Evolutionary conservation across 2,113 vertebrate species (phyloP), one percentile per base, ranked within the genome.

Genomic region (Haemorhous mexicanus): DNA sequence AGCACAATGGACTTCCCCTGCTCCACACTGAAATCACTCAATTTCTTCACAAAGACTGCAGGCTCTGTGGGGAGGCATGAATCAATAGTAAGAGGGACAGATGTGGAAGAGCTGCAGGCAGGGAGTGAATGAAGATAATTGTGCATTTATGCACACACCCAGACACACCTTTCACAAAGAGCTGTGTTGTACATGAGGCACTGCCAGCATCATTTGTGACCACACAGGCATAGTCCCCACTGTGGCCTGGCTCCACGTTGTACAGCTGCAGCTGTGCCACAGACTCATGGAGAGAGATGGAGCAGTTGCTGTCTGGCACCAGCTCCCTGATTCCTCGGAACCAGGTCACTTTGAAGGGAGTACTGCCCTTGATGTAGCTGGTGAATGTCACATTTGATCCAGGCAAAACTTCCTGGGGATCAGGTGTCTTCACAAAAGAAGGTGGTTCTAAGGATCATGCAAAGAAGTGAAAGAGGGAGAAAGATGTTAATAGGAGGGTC

Each of bases 161-260:
- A 94, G 78, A 98, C 98, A 91, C 97, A 99, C 99, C 99, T 99
- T 99, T 99, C 88, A 99, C 98, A 96, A 98, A 98, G 76, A 99
- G 98, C 50, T 98, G 98, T 11, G 98, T 98, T 19, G 99, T 98
- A 79, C 98, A 99, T 52, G 98, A 99, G 78, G 99, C 98, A 70
- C 98, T 99, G n/a, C 99, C 99, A 26, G 99, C 99, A 15, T 99
- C 99, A 47, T 99, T 99, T 41, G 98, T 98, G 80, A 99, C 98
- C 22, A 99, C 98, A 12, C 99, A 99, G 37, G 99, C 99, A 72
- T 99, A 99, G 89, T 99, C 99, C 84, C 99, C 99, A 3, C 98
- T 98, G 62, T 99, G 98, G 55, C 96, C 96, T 14, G 97, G 96
- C 70, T 98, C 98, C 86, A 99, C 98, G 0, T 98, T 98, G 67